Conservation (phyloP, 1,140 invertebrate species). For the Reticulitermes speratus region DNA sequence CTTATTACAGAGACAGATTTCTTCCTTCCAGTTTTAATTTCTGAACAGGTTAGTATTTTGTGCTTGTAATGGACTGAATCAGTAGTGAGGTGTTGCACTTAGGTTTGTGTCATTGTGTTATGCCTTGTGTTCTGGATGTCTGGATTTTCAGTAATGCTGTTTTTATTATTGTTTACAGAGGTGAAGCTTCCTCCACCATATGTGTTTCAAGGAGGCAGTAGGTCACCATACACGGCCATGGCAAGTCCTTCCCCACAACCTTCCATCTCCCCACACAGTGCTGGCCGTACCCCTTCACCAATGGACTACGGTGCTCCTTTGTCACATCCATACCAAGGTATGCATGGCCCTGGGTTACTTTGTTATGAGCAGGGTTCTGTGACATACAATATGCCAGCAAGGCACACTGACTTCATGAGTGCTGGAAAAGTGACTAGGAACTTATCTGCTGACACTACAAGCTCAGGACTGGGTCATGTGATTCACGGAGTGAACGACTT, state of each 20-base stretch:
- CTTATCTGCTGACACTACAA: conserved; percentile 37
- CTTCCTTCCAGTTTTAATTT: too few species aligned
- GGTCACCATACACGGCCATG: conserved; percentile 37
- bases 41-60: too few species aligned
- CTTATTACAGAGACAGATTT: too few species aligned
- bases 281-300: conserved; percentile 31
- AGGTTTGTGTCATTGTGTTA: too few species aligned
- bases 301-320: conserved; percentile 32
- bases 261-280: conserved; percentile 30
- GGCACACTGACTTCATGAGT: conserved; percentile 41
- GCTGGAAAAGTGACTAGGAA: conserved; percentile 37
- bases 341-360: background rate
- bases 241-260: conserved; percentile 15
- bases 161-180: conserved; percentile 31
- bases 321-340: conserved; percentile 34
- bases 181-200: conserved; percentile 31
- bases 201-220: conserved; percentile 35
- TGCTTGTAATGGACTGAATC: too few species aligned
- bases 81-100: too few species aligned
- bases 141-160: too few species aligned
- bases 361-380: background rate
- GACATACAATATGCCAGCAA: conserved; percentile 21
- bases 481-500: background rate
- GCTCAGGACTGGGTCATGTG: background rate
- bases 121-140: too few species aligned